These are phyloP conservation scores for Clarias macrocephalus DNA, from an alignment of 2,113 vertebrate genomes.

Conservation along the genomic window DNA sequence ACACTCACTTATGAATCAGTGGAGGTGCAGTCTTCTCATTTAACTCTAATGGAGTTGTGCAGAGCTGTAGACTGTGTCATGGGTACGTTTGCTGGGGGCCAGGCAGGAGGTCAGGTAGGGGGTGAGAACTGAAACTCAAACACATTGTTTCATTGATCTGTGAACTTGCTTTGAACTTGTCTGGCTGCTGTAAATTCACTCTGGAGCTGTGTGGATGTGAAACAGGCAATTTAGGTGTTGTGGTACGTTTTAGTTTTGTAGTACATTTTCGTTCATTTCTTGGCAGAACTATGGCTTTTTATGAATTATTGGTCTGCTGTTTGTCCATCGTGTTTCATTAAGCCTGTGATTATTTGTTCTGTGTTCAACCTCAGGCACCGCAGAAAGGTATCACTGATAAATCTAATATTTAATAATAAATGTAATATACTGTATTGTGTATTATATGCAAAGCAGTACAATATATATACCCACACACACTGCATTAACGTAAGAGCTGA, in stretches of 20 bases:
- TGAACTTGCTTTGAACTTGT: constrained; percentile 1
- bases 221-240: too few species aligned
- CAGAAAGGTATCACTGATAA: too few species aligned
- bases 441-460: neutral
- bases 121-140: constrained; percentile 1
- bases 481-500: too few species aligned
- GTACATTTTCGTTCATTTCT: too few species aligned
- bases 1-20: constrained; percentile 10
- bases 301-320: too few species aligned
- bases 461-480: neutral
- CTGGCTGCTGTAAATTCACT: neutral
- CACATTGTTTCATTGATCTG: neutral
- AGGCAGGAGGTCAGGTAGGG: constrained; percentile 20
- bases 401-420: too few species aligned
- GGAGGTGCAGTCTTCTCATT: constrained; percentile 15
- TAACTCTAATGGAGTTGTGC: constrained; percentile 15
- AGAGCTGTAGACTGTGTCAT: neutral
- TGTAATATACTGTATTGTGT: neutral
- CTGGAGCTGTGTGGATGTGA: too few species aligned
- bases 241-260: too few species aligned
- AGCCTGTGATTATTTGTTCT: too few species aligned
- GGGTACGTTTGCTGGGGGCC: constrained; percentile 11
- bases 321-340: too few species aligned
- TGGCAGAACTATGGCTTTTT: too few species aligned
- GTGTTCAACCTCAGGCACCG: too few species aligned